These are phyloP conservation scores for Meganola albula DNA, from an alignment of 2,888 invertebrate genomes.

Conservation along the genomic window DNA sequence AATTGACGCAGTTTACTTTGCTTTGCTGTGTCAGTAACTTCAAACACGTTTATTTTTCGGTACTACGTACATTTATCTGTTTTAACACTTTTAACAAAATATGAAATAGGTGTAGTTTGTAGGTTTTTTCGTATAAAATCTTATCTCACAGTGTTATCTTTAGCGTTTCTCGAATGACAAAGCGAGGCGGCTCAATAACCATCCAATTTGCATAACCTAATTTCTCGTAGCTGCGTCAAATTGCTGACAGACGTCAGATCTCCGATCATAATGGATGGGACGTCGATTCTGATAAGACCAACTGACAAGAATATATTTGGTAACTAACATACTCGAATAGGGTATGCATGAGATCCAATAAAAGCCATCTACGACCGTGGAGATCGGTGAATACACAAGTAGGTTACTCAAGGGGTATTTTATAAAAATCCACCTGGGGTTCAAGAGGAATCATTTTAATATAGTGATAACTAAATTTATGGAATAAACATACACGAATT, in stretches of 20 bases:
- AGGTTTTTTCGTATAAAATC: constrained; percentile 3
- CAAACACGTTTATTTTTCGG: no score
- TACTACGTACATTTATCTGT: no score
- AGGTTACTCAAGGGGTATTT: no score
- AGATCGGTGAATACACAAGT: no score
- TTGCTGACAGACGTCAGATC: constrained; percentile 50
- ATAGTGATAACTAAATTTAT: no score
- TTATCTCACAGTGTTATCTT: constrained; percentile 42
- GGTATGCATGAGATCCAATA: no score
- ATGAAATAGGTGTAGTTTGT: constrained; percentile 12
- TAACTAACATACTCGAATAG: constrained; percentile 25
- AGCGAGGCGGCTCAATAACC: constrained; percentile 46
- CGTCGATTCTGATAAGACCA: constrained; percentile 43
- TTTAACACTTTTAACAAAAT: constrained; percentile 16
- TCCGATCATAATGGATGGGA: constrained; percentile 46
- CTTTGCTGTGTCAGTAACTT: no score
- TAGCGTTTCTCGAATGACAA: constrained; percentile 44
- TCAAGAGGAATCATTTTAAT: no score
- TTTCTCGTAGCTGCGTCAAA: constrained; percentile 55
- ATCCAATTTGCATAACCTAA: constrained; percentile 64
- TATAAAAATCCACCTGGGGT: no score
- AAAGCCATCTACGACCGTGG: no score
- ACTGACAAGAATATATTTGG: constrained; percentile 44
- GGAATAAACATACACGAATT: no score
- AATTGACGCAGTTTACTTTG: no score